Percentiles rank a stretch among this genome's conserved stretches.
phyloP scores from a whole-genome alignment of 2,797 vertebrate genomes.

The Liasis olivaceus region DNA sequence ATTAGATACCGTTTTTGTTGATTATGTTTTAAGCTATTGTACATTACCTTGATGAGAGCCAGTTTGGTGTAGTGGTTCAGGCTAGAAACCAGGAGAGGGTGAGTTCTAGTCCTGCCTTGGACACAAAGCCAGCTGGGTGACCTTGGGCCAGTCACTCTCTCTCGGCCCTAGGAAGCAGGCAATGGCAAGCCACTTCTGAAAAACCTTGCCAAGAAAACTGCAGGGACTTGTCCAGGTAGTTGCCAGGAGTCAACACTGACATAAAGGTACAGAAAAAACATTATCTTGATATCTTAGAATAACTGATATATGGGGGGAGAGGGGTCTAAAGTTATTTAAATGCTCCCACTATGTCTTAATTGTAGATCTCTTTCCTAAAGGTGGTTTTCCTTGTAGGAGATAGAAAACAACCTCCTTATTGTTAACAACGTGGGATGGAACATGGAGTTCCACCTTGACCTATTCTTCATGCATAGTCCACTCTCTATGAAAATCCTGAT shows the following conservation, averaged over 20 bases:
- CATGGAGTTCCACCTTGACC: neutral
- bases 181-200: neutral
- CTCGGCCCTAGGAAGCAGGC: neutral
- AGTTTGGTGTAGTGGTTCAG: neutral
- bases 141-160: neutral
- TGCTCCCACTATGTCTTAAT: neutral
- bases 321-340: neutral
- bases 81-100: neutral
- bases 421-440: neutral
- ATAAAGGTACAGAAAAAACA: neutral
- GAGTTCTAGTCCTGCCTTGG: neutral
- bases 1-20: neutral
- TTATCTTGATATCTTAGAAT: neutral
- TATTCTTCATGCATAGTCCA: constrained; percentile 1
- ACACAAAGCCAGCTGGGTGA: neutral
- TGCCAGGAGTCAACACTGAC: neutral
- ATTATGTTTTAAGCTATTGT: neutral
- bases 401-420: neutral
- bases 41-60: neutral
- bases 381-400: neutral
- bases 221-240: neutral
- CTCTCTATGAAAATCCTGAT: neutral
- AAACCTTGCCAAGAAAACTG: neutral
- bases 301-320: no score
- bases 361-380: neutral